phyloP scores from a whole-genome alignment of 1,140 invertebrate genomes.

The Carposina sasakii region DNA sequence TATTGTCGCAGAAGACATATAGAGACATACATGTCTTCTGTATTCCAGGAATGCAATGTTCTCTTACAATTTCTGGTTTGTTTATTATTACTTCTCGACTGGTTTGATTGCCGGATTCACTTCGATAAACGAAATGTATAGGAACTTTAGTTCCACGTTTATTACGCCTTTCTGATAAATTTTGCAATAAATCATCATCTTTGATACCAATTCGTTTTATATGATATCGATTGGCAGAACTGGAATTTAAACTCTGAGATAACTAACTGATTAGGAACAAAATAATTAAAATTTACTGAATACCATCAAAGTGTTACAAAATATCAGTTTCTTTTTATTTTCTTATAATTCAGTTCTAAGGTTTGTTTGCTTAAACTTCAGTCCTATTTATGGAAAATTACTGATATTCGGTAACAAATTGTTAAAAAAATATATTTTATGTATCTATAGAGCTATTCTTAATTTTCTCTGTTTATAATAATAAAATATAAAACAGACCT shows the following conservation, averaged over 20 bases:
- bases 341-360: too few relatives aligned
- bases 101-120: constrained; percentile 23
- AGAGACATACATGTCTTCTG: constrained; percentile 60
- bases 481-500: too few relatives aligned
- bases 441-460: too few relatives aligned
- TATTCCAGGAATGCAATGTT: constrained; percentile 56
- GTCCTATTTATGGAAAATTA: too few relatives aligned
- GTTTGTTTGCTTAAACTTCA: too few relatives aligned
- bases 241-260: constrained; percentile 27
- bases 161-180: constrained; percentile 22
- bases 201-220: constrained; percentile 58
- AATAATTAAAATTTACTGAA: too few relatives aligned
- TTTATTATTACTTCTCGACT: constrained; percentile 38
- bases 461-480: too few relatives aligned
- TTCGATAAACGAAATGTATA: constrained; percentile 42
- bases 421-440: too few relatives aligned
- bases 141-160: constrained; percentile 19
- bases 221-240: constrained; percentile 48
- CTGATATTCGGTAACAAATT: too few relatives aligned
- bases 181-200: constrained; percentile 28
- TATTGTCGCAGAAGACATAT: constrained; percentile 50
- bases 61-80: constrained; percentile 48
- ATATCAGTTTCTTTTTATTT: too few relatives aligned
- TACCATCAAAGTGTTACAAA: too few relatives aligned
- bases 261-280: constrained; percentile 9